A percentile compares a stretch with the other conserved stretches of the same genome.
Evolutionary conservation across 2,888 invertebrate species (phyloP).

Genomic region (Eucera pruinosa): DNA sequence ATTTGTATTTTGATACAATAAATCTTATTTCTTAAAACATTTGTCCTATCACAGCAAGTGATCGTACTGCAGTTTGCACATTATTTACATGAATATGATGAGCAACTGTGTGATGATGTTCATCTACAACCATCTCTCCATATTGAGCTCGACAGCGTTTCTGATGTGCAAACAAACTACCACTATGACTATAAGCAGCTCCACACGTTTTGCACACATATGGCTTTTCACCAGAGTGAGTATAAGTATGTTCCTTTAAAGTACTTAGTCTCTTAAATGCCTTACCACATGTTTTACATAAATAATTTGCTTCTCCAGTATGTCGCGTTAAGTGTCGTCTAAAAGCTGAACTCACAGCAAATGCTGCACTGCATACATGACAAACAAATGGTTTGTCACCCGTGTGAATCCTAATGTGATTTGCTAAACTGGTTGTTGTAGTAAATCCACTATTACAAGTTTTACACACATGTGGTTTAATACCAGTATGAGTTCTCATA

Average conservation of each 20-base stretch:
- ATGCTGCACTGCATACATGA: conserved; percentile 83
- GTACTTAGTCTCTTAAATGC: conserved; percentile 83
- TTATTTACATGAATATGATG: conserved; percentile 82
- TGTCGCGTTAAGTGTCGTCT: conserved; percentile 82
- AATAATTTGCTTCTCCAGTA: conserved; percentile 83
- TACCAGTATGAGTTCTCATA: conserved; percentile 83
- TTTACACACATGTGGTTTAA: conserved; percentile 83
- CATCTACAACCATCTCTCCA: conserved; percentile 80
- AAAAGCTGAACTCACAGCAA: conserved; percentile 83
- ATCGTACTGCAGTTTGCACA: conserved; percentile 80
- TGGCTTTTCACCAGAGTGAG: conserved; percentile 83
- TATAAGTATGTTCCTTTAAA: conserved; percentile 83
- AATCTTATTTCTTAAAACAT: conserved; percentile 74
- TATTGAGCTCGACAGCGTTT: conserved; percentile 82
- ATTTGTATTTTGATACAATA: conserved; percentile 6
- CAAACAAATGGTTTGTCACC: conserved; percentile 83
- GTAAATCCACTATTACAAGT: conserved; percentile 83
- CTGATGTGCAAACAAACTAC: conserved; percentile 82
- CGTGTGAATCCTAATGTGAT: conserved; percentile 83
- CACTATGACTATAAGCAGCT: conserved; percentile 83
- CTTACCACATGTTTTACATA: conserved; percentile 82
- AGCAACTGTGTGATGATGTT: conserved; percentile 76
- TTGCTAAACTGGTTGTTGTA: conserved; percentile 82
- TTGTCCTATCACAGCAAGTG: conserved; percentile 82
- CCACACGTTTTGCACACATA: conserved; percentile 83